A percentile compares a stretch with the other conserved stretches of the same genome.
phyloP scores from a whole-genome alignment of 2,113 vertebrate species.

The Girardinichthys multiradiatus region DNA sequence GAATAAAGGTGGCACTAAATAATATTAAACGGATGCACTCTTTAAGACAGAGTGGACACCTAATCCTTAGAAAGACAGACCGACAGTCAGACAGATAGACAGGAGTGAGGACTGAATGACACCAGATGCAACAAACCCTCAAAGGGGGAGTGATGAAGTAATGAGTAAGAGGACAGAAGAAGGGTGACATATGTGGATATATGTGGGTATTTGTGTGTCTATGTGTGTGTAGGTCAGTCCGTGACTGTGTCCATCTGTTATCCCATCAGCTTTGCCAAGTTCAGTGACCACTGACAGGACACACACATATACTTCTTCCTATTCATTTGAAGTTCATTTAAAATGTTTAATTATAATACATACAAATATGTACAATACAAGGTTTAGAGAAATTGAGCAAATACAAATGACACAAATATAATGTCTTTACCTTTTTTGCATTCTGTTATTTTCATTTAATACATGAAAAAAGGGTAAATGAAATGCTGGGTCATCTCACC shows the following conservation, averaged over 20 bases:
- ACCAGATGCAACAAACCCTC: slow-evolving; percentile 42
- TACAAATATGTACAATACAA: not conserved
- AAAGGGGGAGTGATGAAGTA: slow-evolving; percentile 61
- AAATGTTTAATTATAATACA: slow-evolving; percentile 6
- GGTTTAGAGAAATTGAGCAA: too few species aligned
- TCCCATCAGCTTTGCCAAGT: slow-evolving; percentile 44
- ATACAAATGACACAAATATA: too few species aligned
- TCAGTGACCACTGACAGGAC: slow-evolving; percentile 38
- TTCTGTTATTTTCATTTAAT: not conserved
- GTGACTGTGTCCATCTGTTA: slow-evolving; percentile 62
- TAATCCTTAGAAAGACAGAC: too few species aligned
- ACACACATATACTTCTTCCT: slow-evolving; percentile 16
- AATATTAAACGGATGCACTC: slow-evolving; percentile 1
- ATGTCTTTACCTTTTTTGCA: not conserved
- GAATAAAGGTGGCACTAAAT: slow-evolving; percentile 10
- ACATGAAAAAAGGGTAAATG: too few species aligned
- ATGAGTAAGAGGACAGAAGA: slow-evolving; percentile 50
- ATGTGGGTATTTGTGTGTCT: slow-evolving; percentile 11
- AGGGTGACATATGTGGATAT: slow-evolving; percentile 38
- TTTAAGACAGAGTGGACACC: slow-evolving; percentile 1
- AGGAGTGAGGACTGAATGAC: slow-evolving; percentile 22
- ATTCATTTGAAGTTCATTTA: not conserved
- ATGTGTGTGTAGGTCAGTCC: slow-evolving; percentile 48
- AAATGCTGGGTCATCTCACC: not conserved
- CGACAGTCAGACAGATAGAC: slow-evolving; percentile 14